Evolutionary conservation across 1,140 invertebrate genomes (phyloP).

Genomic region (Solenopsis invicta): DNA sequence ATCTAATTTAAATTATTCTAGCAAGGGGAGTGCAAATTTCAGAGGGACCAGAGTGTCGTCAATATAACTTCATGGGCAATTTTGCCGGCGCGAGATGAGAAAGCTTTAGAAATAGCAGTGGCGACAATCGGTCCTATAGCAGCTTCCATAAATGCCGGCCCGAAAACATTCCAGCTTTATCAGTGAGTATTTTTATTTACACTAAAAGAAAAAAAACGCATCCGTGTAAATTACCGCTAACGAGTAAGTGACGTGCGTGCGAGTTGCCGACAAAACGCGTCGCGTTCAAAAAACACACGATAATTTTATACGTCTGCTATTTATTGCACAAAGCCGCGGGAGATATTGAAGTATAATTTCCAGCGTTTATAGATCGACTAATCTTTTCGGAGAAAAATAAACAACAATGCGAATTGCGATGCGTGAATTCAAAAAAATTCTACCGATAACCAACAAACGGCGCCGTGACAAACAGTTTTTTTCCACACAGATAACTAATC

Average conservation of each 20-base stretch:
- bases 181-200: slow-evolving; percentile 87
- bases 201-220: background rate
- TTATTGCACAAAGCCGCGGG: background rate
- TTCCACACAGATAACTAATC: slow-evolving; percentile 33
- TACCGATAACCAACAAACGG: background rate
- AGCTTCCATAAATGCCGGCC: slow-evolving; percentile 91
- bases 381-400: background rate
- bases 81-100: slow-evolving; percentile 90
- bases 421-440: slow-evolving; percentile 25
- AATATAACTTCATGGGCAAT: slow-evolving; percentile 91
- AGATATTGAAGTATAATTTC: background rate
- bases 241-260: slow-evolving; percentile 33
- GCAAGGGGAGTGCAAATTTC: slow-evolving; percentile 90
- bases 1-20: slow-evolving; percentile 75
- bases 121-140: slow-evolving; percentile 91
- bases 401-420: background rate
- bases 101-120: slow-evolving; percentile 89
- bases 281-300: slow-evolving; percentile 11
- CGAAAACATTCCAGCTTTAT: slow-evolving; percentile 92
- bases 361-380: background rate
- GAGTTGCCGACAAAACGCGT: slow-evolving; percentile 1
- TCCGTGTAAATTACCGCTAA: slow-evolving; percentile 48
- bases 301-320: slow-evolving; percentile 50
- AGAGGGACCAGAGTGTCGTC: slow-evolving; percentile 85
- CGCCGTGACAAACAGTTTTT: slow-evolving; percentile 34